Percentiles rank a stretch among this genome's conserved stretches.
Conservation (phyloP, 2,888 invertebrate species). For the Ashinkailepas kermadecensis region DNA sequence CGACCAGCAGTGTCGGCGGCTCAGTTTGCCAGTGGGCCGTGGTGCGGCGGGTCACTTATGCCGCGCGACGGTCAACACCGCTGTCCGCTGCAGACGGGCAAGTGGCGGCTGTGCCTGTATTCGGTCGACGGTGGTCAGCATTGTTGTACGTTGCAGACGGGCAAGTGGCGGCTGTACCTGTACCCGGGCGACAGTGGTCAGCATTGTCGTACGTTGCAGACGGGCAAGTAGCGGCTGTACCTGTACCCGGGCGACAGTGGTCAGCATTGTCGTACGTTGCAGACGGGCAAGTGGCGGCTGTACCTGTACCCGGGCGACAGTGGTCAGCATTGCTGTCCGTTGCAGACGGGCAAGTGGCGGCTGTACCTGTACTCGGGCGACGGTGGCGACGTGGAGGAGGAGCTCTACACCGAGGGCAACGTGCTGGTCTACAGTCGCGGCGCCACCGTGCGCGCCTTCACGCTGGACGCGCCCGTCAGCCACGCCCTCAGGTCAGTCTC, state of each 20-base stretch:
- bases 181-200: neutral
- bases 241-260: neutral
- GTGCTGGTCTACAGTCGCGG: conserved; percentile 67
- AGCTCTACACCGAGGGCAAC: conserved; percentile 74
- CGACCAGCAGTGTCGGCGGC: too few relatives aligned
- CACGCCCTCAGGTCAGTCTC: neutral
- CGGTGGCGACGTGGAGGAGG: conserved; percentile 56
- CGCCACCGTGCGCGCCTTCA: conserved; percentile 29
- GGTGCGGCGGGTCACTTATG: too few relatives aligned
- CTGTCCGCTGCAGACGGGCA: too few relatives aligned
- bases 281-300: neutral
- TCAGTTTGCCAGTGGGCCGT: too few relatives aligned
- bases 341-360: neutral
- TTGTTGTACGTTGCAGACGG: neutral
- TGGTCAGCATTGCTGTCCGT: neutral
- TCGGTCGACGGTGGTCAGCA: too few relatives aligned
- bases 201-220: neutral
- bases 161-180: neutral
- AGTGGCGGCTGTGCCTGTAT: too few relatives aligned
- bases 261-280: neutral
- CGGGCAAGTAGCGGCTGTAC: neutral
- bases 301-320: neutral
- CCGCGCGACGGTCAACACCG: too few relatives aligned
- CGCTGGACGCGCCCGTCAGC: neutral
- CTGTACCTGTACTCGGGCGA: neutral